A percentile compares a stretch with the other conserved stretches of the same genome.
phyloP scores from a whole-genome alignment of 2,113 vertebrate species.

The Actinemys pallida region DNA sequence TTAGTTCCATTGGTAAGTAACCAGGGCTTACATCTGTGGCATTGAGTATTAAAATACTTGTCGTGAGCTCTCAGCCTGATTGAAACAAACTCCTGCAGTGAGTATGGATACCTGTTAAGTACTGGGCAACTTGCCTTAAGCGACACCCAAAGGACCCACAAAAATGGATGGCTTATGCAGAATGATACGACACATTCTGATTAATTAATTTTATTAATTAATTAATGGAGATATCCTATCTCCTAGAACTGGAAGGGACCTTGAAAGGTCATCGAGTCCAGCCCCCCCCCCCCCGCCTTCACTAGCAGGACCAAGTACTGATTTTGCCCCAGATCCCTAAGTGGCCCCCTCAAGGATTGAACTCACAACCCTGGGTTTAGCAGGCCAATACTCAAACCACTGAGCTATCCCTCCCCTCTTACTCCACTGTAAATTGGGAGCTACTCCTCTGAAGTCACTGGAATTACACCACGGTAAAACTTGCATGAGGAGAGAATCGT shows the following conservation, averaged over 20 bases:
- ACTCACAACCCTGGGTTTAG: too few relatives aligned
- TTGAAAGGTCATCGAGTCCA: too few relatives aligned
- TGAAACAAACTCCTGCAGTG: background rate
- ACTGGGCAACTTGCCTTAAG: fast-evolving
- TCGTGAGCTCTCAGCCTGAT: fast-evolving
- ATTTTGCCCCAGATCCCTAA: too few relatives aligned
- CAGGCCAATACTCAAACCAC: too few relatives aligned
- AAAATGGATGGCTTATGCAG: too few relatives aligned
- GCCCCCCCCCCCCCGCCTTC: too few relatives aligned
- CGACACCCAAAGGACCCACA: fast-evolving
- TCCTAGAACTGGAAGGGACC: too few relatives aligned
- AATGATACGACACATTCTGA: fast-evolving
- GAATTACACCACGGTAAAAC: background rate
- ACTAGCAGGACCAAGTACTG: too few relatives aligned
- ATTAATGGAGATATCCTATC: too few relatives aligned
- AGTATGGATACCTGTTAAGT: background rate
- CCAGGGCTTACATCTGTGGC: background rate
- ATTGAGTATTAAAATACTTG: background rate
- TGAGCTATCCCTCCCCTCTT: background rate
- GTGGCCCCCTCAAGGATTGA: too few relatives aligned
- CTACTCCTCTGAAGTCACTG: background rate
- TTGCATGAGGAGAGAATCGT: background rate
- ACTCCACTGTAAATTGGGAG: background rate
- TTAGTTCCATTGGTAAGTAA: background rate
- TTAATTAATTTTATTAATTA: too few relatives aligned